Base-by-base conservation (phyloP, 2,113 vertebrate species). In the Mobula hypostoma region DNA sequence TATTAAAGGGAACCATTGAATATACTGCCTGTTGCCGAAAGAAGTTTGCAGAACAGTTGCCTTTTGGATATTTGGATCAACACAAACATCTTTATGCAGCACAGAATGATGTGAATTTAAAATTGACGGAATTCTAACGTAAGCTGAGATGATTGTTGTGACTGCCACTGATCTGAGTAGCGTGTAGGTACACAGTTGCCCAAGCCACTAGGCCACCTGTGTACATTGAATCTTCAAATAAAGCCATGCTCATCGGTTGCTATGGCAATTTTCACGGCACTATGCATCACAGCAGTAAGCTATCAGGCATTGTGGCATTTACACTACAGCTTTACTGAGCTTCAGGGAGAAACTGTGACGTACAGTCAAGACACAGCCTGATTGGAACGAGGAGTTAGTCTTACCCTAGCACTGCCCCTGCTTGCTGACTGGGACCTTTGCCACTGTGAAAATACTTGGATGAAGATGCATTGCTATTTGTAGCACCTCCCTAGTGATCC, bases 181-280 rank as follows among this genome's bases (percentile, higher is more conserved):
- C 5, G 63, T 2, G 17, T 32, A 58, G 48, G 58, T 66, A 7
- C n/a, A 66, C 5, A 66, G 58, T n/a, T 32, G 61, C 58, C 32
- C 61, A n/a, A 66, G 85, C 14, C 63, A n/a, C 61, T 66, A 15
- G 85, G 66, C 29, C 85, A 90, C 85, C 85, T 66, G 85, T 7
- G 7, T 90, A 29, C 48, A 76, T 36, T 56, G 40, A 74, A 74
- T 93, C 68, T 76, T 93, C 24, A 27, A 27, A 74, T 72, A 74
- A 74, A 56, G 70, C 40, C 91, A 93, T 93, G 91, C 12, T 93
- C 24, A 93, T 72, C 91, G 21, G 91, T 93, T 93, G 91, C 91
- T 74, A 93, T 93, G 91, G 91, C 91, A 76, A 74, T 93, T 24
- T 27, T 19, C 66, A 93, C 8, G 11, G 68, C 68, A 70, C 36